Evolutionary conservation across 1,140 invertebrate genomes (phyloP).

Genomic region (Nylanderia fulva): DNA sequence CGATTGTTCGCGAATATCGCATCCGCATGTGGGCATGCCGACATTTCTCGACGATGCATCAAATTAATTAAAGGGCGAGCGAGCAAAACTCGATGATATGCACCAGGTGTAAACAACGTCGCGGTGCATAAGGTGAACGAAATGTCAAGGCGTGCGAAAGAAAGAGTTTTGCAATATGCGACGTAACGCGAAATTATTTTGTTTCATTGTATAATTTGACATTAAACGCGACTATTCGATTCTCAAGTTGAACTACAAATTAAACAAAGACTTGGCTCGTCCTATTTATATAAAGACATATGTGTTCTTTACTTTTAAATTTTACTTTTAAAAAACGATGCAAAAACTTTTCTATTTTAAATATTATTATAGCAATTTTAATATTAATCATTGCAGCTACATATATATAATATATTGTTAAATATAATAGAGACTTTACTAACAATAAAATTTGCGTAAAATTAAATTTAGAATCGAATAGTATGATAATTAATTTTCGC

Average conservation of each 20-base stretch:
- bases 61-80: conserved; percentile 78
- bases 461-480: conserved; percentile 21
- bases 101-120: conserved; percentile 65
- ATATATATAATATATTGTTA: background rate
- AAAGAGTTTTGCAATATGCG: conserved; percentile 73
- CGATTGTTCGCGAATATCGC: conserved; percentile 59
- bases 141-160: conserved; percentile 78
- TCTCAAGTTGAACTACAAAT: background rate
- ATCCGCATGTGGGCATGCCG: conserved; percentile 47
- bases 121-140: conserved; percentile 75
- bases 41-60: conserved; percentile 72
- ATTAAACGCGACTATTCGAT: conserved; percentile 19
- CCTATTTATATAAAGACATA: background rate
- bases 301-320: background rate
- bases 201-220: conserved; percentile 51
- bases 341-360: background rate
- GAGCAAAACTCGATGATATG: conserved; percentile 66
- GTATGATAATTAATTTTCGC: background rate
- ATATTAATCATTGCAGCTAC: background rate
- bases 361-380: background rate
- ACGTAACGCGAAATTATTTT: conserved; percentile 30
- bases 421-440: background rate
- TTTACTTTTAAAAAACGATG: background rate
- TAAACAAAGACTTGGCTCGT: background rate
- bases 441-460: background rate